Base-by-base conservation (phyloP, 2,888 invertebrate species). In the Luffia ferchaultella region DNA sequence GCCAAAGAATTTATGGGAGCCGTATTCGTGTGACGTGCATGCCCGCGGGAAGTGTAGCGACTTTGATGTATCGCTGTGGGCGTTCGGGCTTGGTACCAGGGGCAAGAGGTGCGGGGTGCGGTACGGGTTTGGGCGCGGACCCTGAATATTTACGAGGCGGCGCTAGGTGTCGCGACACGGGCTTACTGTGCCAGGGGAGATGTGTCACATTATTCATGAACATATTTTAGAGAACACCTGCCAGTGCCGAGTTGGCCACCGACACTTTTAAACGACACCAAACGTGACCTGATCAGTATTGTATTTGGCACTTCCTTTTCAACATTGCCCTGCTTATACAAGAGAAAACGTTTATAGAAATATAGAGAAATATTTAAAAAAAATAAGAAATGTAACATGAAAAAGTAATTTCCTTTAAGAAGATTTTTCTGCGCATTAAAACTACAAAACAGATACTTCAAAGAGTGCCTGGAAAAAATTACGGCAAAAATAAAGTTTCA, bases 81-180 rank as follows among this genome's bases (percentile, higher is more conserved):
- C 63, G 62, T 60, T 60, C 64, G 67, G 65, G 30, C 3, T 7
- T 12, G 30, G 30, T n/a, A 30, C 5, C 30, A 12, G 30, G 30
- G 30, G 30, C 30, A 12, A 12, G 30, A 12, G 3, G 30, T 12
- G 30, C 30, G 30, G 30, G 5, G 30, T 7, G 30, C 5, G 30
- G 30, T 3, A 3, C 30, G 30, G 3, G 30, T 12, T n/a, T 12
- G 30, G 12, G 30, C 30, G 45, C 61, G 70, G 68, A 69, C 70
- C 71, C 71, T 74, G 75, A 75, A 76, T 76, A 76, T 76, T 75
- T 75, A 76, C 73, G 71, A 73, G 66, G 50, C 48, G 44, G 20
- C 20, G 49, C 52, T 42, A 20, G 49, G 19, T 42, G 43, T 16
- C 30, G 20, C 49, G 42, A 12, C 49, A 50, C 47, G 45, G 52